Evolutionary conservation across 2,113 vertebrate species (phyloP), one percentile per base, ranked within the genome.

Genomic region (Trichechus manatus): DNA sequence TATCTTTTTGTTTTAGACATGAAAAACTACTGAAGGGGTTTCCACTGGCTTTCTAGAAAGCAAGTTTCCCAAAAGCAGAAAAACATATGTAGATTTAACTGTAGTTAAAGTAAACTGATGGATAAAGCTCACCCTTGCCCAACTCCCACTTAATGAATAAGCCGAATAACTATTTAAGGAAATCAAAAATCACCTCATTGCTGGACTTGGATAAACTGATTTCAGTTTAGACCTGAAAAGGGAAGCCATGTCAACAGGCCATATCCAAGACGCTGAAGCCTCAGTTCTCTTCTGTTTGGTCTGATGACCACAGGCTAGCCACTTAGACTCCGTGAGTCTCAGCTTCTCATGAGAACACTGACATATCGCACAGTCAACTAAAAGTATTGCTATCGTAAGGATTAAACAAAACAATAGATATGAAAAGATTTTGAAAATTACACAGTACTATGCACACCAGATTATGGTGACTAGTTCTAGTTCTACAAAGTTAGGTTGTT

Each of bases 321-420:
- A 8, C 10, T 27, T 25, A 8, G 75, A 9, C 47, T 63, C 44
- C 22, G 11, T 6, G 9, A 61, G 33, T n/a, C 27, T 47, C 59
- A 25, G 64, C 82, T 72, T 86, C 15, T 81, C 36, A 13, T 1
- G 20, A 11, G 9, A 44, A 61, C 11, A 42, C 2, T 31, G n/a
- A 13, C 33, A 92, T 36, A 66, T 50, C 56, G 27, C 22, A 80
- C 0, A 64, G 42, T 36, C 22, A 31, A 59, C 5, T 89, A 3
- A 39, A 4, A 74, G 19, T 3, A 86, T 14, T 19, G 29, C 31
- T 20, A 29, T 13, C 36, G 5, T 9, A 33, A 90, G 3, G 25
- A 82, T 64, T 64, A 88, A 94, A n/a, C 81, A 87, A 78, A 93
- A 82, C 6, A 42, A 61, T 3, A 82, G n/a, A 22, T n/a, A 87